phyloP scores from a whole-genome alignment of 2,797 vertebrate genomes.

The Neopelma chrysocephalum region DNA sequence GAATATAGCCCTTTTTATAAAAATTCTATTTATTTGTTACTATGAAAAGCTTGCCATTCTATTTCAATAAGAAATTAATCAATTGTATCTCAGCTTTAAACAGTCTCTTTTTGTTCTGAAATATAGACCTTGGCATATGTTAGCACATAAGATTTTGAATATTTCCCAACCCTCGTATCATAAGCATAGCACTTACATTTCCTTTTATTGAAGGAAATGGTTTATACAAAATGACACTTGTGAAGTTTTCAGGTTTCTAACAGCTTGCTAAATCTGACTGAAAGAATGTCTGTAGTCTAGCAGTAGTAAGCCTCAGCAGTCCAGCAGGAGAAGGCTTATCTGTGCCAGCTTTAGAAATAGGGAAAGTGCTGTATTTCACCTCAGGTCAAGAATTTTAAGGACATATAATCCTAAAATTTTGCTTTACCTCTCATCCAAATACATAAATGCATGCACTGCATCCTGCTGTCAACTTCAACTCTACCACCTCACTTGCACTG shows the following conservation, averaged over 20 bases:
- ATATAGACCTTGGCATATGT: neutral
- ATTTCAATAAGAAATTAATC: neutral
- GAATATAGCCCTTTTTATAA: neutral
- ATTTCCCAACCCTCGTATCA: neutral
- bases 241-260: neutral
- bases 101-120: neutral
- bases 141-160: neutral
- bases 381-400: neutral
- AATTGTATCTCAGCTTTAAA: neutral
- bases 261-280: neutral
- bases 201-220: neutral
- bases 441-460: neutral
- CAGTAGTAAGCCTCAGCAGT: neutral
- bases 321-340: neutral
- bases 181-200: neutral
- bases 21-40: neutral
- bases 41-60: neutral
- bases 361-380: neutral
- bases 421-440: neutral
- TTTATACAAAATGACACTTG: neutral
- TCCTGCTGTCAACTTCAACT: neutral
- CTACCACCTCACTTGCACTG: neutral
- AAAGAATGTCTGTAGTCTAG: neutral
- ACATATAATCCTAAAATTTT: neutral
- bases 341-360: neutral